These are phyloP conservation scores for Oophaga pumilio DNA, from an alignment of 2,113 vertebrate species.

Conservation along the genomic window DNA sequence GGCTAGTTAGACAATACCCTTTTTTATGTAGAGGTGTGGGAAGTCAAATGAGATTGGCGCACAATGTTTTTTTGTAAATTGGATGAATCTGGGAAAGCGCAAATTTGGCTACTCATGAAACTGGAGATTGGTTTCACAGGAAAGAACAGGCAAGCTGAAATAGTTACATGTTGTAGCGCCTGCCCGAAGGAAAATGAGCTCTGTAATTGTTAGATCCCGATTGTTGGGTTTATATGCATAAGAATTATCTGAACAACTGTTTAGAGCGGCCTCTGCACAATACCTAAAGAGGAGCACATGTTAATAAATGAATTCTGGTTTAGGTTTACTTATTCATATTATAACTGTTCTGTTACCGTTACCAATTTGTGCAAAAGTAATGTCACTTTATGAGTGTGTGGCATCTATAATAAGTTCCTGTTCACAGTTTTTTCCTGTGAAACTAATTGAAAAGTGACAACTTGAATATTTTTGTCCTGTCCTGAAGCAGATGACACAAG, in stretches of 20 bases:
- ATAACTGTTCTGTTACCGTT: no score
- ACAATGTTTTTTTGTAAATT: slow-evolving; percentile 15
- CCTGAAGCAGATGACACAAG: no score
- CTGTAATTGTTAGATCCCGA: background rate
- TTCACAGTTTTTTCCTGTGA: no score
- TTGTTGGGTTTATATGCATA: background rate
- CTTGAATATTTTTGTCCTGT: no score
- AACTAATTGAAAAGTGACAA: no score
- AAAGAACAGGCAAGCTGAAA: background rate
- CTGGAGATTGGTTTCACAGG: background rate
- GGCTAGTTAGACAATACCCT: slow-evolving; percentile 21
- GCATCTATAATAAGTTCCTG: no score
- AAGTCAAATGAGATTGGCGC: slow-evolving; percentile 3
- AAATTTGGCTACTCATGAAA: background rate
- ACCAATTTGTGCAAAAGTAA: no score
- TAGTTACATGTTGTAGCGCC: background rate
- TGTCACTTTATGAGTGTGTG: no score
- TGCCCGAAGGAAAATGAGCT: background rate
- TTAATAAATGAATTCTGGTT: no score
- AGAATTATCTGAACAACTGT: background rate
- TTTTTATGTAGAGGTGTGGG: slow-evolving; percentile 18
- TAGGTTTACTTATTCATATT: no score
- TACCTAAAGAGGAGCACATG: background rate
- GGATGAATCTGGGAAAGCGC: slow-evolving; percentile 20
- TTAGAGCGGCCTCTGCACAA: background rate